Percentiles rank a stretch among this genome's conserved stretches.
These are phyloP conservation scores for Syngnathus rostellatus DNA, from an alignment of 2,797 vertebrate species.

Conservation along the genomic window DNA sequence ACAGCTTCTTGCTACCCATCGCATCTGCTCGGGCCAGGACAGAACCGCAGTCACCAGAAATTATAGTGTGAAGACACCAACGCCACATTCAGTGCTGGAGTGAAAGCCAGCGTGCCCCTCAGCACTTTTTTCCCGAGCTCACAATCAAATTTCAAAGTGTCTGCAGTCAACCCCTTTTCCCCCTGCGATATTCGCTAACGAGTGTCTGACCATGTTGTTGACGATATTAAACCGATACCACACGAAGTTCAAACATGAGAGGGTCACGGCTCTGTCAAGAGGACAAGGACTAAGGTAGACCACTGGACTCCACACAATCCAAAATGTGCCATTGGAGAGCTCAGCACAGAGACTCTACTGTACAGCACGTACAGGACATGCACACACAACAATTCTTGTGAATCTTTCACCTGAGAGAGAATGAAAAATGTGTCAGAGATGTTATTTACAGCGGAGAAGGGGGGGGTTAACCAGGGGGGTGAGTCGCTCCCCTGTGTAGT, in stretches of 20 bases:
- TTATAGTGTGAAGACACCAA: constrained; percentile 56
- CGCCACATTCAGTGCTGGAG: constrained; percentile 53
- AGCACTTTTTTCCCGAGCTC: constrained; percentile 41
- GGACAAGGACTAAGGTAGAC: constrained; percentile 34
- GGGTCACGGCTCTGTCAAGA: constrained; percentile 46
- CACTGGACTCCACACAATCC: constrained; percentile 26
- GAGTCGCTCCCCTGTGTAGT: constrained; percentile 50
- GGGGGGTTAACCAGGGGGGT: constrained; percentile 53
- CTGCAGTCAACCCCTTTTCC: neutral
- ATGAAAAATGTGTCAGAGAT: constrained; percentile 54
- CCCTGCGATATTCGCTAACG: neutral
- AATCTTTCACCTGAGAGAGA: constrained; percentile 62
- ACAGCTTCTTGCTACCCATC: constrained; percentile 46
- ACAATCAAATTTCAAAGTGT: constrained; percentile 18
- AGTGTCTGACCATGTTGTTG: constrained; percentile 19
- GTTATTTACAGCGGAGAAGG: constrained; percentile 48
- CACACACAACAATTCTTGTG: constrained; percentile 37
- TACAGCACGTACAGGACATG: constrained; percentile 10
- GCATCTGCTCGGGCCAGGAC: constrained; percentile 52
- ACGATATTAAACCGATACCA: constrained; percentile 6
- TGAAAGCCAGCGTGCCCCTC: constrained; percentile 50
- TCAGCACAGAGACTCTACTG: constrained; percentile 15
- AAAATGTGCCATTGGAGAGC: constrained; percentile 29
- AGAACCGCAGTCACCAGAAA: constrained; percentile 60
- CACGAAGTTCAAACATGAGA: constrained; percentile 40